These are phyloP conservation scores for Halictus rubicundus DNA, from an alignment of 1,140 invertebrate genomes.

Conservation along the genomic window DNA sequence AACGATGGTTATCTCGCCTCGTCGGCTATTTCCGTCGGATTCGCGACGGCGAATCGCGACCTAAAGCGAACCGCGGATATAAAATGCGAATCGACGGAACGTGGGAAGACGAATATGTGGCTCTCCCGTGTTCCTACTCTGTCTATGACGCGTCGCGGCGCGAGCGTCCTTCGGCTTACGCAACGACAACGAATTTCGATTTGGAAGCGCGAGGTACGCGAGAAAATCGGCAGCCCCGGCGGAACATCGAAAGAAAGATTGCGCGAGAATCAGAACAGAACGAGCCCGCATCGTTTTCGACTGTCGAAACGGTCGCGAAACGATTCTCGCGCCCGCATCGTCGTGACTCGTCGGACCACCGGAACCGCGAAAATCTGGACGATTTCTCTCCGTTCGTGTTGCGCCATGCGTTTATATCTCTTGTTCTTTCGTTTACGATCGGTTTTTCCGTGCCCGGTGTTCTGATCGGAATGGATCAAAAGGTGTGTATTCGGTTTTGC, in stretches of 20 bases:
- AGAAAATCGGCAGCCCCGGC: too few species aligned
- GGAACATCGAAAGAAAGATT: too few species aligned
- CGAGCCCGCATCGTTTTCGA: neutral
- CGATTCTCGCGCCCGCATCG: conserved; percentile 4
- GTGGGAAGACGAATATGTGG: too few species aligned
- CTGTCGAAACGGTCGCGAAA: neutral
- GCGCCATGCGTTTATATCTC: neutral
- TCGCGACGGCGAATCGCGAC: neutral
- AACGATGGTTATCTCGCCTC: conserved; percentile 19
- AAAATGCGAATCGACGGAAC: too few species aligned
- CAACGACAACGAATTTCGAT: neutral
- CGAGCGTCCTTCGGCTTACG: conserved; percentile 28
- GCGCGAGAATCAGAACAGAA: neutral
- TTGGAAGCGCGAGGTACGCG: neutral
- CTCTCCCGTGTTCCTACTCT: too few species aligned
- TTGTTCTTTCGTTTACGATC: neutral
- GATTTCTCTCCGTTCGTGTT: conserved; percentile 1
- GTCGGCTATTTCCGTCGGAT: conserved; percentile 11
- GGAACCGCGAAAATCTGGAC: neutral
- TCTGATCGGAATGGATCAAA: too few species aligned
- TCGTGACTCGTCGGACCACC: neutral
- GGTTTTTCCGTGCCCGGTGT: too few species aligned
- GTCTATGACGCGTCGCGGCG: too few species aligned
- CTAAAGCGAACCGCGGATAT: neutral
- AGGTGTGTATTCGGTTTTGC: too few species aligned